Percentiles rank a stretch among this genome's conserved stretches.
Evolutionary conservation across 2,888 invertebrate genomes (phyloP).

Genomic region (Torymus aiolomorphi): DNA sequence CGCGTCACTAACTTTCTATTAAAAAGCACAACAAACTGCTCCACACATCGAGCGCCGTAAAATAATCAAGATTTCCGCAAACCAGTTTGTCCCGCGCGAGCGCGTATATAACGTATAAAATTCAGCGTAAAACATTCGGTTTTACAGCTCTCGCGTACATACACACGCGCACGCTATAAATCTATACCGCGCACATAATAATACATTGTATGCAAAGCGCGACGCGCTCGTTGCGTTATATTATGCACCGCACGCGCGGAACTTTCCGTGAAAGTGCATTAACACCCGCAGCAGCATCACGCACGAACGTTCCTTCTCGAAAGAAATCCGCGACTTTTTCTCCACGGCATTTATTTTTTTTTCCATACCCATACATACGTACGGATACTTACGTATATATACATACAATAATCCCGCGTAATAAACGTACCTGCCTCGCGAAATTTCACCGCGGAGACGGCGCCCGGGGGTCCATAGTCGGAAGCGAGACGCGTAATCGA

Average conservation of each 20-base stretch:
- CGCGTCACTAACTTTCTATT: constrained; percentile 9
- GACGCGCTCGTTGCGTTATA: not conserved
- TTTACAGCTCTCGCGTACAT: constrained; percentile 4
- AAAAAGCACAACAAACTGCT: constrained; percentile 19
- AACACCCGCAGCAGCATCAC: not conserved
- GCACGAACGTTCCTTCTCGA: not conserved
- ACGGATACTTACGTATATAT: too few relatives aligned
- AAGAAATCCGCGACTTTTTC: constrained; percentile 4
- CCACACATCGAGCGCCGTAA: not conserved
- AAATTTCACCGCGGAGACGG: not conserved
- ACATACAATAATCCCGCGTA: too few relatives aligned
- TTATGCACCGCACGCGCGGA: constrained; percentile 18
- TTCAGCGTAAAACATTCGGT: constrained; percentile 22
- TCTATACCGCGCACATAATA: constrained; percentile 17
- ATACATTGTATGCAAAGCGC: constrained; percentile 38
- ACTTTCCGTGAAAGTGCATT: constrained; percentile 35
- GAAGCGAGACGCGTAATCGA: constrained; percentile 51
- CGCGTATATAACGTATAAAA: constrained; percentile 5
- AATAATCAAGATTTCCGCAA: constrained; percentile 32
- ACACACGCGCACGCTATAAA: constrained; percentile 18
- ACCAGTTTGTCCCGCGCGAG: constrained; percentile 10
- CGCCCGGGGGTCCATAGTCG: constrained; percentile 47
- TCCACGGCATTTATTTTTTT: constrained; percentile 5
- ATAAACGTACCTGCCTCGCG: constrained; percentile 10
- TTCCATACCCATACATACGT: not conserved